Conservation (phyloP, 2,797 vertebrate genomes). For the Notolabrus celidotus region DNA sequence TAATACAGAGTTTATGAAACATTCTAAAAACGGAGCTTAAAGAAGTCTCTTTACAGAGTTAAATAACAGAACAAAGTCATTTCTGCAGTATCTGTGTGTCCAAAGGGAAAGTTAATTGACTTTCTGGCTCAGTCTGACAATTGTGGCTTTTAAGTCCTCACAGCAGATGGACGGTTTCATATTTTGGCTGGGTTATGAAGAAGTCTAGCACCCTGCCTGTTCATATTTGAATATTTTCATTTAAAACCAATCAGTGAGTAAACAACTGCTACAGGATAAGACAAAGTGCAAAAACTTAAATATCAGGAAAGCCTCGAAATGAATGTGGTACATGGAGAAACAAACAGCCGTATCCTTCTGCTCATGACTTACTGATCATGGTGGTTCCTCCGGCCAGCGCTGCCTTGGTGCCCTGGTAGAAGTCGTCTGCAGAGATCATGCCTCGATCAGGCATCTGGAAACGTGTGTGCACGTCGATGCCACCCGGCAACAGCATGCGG, state of each 20-base stretch:
- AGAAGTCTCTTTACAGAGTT: not conserved
- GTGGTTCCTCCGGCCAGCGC: conserved; percentile 95
- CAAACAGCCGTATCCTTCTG: not conserved
- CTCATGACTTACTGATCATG: conserved; percentile 92
- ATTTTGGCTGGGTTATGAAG: conserved; percentile 28
- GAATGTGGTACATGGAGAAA: not conserved
- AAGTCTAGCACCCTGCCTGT: conserved; percentile 41
- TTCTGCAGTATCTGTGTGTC: conserved; percentile 7
- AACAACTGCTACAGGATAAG: conserved; percentile 10
- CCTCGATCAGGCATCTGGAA: conserved; percentile 98
- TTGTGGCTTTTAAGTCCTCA: conserved; percentile 12
- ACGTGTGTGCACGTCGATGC: conserved; percentile 96
- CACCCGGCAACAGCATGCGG: conserved; percentile 95
- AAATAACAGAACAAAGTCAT: not conserved
- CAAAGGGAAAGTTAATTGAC: conserved; percentile 16
- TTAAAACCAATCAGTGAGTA: conserved; percentile 38
- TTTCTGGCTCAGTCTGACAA: conserved; percentile 26
- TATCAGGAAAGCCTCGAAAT: not conserved
- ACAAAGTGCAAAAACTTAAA: not conserved
- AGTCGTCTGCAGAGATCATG: conserved; percentile 95
- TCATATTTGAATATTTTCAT: conserved; percentile 42
- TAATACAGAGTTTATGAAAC: not conserved
- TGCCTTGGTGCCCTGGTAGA: conserved; percentile 96
- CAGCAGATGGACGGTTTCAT: conserved; percentile 48
- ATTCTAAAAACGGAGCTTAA: not conserved